These are phyloP conservation scores for Platichthys flesus DNA, from an alignment of 2,113 vertebrate genomes.

Conservation along the genomic window DNA sequence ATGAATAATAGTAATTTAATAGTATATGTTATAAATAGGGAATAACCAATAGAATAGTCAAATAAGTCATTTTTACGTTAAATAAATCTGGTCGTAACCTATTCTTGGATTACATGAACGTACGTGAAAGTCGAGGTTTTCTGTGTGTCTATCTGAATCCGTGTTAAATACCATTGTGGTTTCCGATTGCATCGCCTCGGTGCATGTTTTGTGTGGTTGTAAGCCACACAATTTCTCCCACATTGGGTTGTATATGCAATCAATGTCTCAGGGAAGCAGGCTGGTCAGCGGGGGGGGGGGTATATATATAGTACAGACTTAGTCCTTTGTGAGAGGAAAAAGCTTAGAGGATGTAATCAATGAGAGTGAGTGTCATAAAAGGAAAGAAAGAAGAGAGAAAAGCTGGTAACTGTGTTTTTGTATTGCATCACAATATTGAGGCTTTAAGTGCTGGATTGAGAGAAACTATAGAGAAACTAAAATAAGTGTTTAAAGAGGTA, in stretches of 20 bases:
- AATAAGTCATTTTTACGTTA: no score
- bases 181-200: neutral
- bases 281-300: neutral
- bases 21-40: no score
- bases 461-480: no score
- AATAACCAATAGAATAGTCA: no score
- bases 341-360: slow-evolving; percentile 9
- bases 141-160: no score
- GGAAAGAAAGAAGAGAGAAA: neutral
- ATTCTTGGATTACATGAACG: no score
- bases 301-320: neutral
- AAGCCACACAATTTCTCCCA: neutral
- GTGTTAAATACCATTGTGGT: neutral
- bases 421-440: neutral
- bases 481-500: no score
- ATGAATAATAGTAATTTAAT: no score
- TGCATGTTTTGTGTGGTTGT: neutral
- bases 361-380: neutral
- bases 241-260: neutral
- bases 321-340: neutral
- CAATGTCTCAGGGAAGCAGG: neutral
- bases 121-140: no score
- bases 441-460: neutral
- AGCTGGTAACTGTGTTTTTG: neutral
- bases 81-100: no score